These are phyloP conservation scores for Anarhynchus alexandrinus DNA, from an alignment of 2,113 vertebrate species.

Conservation along the genomic window DNA sequence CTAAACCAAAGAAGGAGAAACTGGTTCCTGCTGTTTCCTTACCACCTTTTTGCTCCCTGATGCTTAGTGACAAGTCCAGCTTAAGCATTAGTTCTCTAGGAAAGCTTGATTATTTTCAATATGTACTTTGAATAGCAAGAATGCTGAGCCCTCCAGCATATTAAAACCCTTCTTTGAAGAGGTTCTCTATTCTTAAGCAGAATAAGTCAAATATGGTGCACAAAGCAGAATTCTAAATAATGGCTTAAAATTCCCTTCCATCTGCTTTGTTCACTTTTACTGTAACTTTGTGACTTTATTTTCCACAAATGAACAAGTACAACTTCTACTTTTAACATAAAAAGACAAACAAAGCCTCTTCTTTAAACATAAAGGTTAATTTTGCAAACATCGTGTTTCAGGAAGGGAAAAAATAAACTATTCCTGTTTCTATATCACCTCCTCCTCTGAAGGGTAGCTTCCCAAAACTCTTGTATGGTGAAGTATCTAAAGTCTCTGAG, in stretches of 20 bases:
- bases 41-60: background rate
- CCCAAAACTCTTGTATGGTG: background rate
- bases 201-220: background rate
- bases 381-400: background rate
- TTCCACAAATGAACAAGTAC: background rate
- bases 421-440: background rate
- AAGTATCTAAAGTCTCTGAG: background rate
- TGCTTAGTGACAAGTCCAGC: background rate
- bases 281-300: background rate
- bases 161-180: background rate
- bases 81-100: background rate
- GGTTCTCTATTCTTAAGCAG: background rate
- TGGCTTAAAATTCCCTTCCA: background rate
- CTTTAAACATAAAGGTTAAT: background rate
- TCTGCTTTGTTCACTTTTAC: background rate
- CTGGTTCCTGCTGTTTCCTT: background rate
- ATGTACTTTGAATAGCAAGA: background rate
- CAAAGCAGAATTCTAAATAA: background rate
- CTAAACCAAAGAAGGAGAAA: background rate
- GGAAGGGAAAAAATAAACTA: background rate
- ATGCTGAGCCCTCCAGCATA: background rate
- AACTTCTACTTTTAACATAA: background rate
- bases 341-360: background rate
- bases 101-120: background rate
- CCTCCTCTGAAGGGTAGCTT: background rate